Conservation (phyloP, 2,113 vertebrate genomes). For the Marmota flaviventris region DNA sequence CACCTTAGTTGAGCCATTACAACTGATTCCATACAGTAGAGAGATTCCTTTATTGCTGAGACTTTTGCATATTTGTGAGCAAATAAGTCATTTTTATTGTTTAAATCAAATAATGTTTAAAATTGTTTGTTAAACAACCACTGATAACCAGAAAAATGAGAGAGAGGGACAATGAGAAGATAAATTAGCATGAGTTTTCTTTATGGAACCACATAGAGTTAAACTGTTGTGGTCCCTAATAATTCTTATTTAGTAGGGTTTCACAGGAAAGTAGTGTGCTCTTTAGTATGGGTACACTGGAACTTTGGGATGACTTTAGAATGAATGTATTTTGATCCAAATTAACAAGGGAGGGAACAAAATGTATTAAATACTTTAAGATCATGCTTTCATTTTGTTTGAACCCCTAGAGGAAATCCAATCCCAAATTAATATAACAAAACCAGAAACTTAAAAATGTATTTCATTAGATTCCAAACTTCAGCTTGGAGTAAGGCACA, state of each 20-base stretch:
- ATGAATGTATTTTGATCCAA: constrained; percentile 46
- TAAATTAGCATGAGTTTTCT: not conserved
- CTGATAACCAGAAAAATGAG: not conserved
- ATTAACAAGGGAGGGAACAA: constrained; percentile 66
- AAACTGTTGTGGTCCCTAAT: not conserved
- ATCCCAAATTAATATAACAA: constrained; percentile 69
- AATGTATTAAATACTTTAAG: constrained; percentile 64
- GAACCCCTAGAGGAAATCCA: constrained; percentile 52
- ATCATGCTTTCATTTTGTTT: constrained; percentile 71
- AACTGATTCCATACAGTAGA: not conserved
- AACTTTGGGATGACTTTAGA: constrained; percentile 56
- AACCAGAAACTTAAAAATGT: constrained; percentile 68
- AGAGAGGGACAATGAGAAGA: not conserved
- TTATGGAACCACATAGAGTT: not conserved
- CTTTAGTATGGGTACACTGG: not conserved
- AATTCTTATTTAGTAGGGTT: not conserved
- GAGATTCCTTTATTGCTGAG: not conserved
- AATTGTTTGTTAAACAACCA: not conserved
- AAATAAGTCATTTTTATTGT: not conserved
- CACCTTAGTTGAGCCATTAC: not conserved
- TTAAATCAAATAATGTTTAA: not conserved
- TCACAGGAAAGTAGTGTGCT: not conserved
- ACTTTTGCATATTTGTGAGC: not conserved
- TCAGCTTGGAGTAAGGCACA: not conserved
- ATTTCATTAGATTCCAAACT: constrained; percentile 42